Base-by-base conservation (phyloP, 2,888 invertebrate genomes). In the Hirtodrosophila duncani region DNA sequence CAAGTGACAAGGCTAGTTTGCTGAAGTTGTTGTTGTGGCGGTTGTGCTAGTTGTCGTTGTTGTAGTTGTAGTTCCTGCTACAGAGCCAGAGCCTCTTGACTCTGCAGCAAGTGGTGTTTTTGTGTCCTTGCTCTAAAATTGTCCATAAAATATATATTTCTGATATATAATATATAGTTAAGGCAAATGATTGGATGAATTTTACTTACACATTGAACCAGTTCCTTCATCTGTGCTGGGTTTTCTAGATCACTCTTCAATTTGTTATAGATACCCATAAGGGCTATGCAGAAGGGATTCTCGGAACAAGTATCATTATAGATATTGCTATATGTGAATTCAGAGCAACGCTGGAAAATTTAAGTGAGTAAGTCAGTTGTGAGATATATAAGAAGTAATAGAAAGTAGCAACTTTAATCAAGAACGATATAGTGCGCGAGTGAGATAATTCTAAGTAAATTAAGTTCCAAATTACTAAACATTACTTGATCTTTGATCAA, bases 251-350 rank as follows among this genome's bases (percentile, higher is more conserved):
- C 2, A 1, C n/a, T n/a, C n/a, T n/a, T 33, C 9, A 39, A 1
- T 10, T 36, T 18, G 0, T 52, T 21, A 4, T 53, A 55, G 21
- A 83, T 56, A 3, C 66, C 48, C 27, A 43, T 14, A 5, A 84
- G 72, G 11, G 64, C 67, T 1, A 27, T 33, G 13, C 79, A 71
- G 30, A 81, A 84, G 0, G 84, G 84, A 63, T 84, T 83, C 0
- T n/a, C 8, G 1, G 29, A 24, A 0, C 33, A n/a, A 7, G 37
- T 2, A 0, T 39, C 48, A 0, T 16, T 16, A 13, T 80, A 79
- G 3, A 81, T 61, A 0, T 70, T 65, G 1, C 62, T 51, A n/a
- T 82, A 82, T 0, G 70, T 62, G 8, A 84, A 64, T 0, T 65
- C 55, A 8, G 34, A 6, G 3, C 46, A 60, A 1, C 45, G 56